phyloP scores from a whole-genome alignment of 2,888 invertebrate genomes.

The Pandemis heparana region DNA sequence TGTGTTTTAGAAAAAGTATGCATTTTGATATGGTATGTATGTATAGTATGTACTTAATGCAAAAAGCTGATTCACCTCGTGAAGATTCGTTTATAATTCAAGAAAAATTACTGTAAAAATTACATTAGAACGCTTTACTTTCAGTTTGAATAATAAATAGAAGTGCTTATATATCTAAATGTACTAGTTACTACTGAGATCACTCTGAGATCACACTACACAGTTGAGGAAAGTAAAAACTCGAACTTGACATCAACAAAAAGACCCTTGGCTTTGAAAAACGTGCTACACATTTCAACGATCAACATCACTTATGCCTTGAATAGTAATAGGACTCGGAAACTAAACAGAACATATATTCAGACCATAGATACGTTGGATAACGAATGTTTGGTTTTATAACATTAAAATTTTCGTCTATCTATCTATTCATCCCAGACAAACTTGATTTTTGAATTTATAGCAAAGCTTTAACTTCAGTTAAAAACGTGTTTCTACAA shows the following conservation, averaged over 20 bases:
- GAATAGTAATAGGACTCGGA: neutral
- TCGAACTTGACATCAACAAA: slow-evolving; percentile 7
- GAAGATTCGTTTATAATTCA: too few relatives aligned
- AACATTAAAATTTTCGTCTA: neutral
- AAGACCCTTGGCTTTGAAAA: slow-evolving; percentile 2
- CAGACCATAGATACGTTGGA: neutral
- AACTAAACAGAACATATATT: neutral
- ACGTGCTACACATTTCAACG: neutral
- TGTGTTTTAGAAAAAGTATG: too few relatives aligned
- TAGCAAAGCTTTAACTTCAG: too few relatives aligned
- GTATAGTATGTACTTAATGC: too few relatives aligned
- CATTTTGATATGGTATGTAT: too few relatives aligned
- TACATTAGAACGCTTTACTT: too few relatives aligned
- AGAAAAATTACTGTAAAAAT: too few relatives aligned
- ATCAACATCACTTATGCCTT: neutral
- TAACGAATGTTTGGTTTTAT: slow-evolving; percentile 3
- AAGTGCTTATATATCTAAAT: too few relatives aligned
- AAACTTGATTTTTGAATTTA: neutral
- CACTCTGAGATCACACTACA: neutral
- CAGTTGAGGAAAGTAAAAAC: neutral
- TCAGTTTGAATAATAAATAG: too few relatives aligned
- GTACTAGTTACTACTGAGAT: neutral
- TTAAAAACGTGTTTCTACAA: too few relatives aligned
- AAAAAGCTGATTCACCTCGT: too few relatives aligned
- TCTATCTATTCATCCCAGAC: neutral